phyloP scores from a whole-genome alignment of 2,113 vertebrate genomes.

The Stigmatopora argus region DNA sequence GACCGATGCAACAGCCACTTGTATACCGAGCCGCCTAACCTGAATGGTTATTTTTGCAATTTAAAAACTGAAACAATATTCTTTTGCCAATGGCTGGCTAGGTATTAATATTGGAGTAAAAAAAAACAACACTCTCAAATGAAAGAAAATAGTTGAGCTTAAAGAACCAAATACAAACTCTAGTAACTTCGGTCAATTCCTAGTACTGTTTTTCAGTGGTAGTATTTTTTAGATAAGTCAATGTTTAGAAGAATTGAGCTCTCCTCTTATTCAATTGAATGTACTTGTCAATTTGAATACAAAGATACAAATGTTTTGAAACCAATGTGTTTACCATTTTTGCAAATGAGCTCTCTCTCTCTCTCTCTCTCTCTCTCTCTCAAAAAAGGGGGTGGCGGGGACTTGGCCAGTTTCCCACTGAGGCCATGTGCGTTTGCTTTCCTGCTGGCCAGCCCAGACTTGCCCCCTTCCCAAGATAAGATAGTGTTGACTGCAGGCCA shows the following conservation, averaged over 20 bases:
- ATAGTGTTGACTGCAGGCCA: constrained; percentile 59
- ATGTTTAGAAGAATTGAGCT: background rate
- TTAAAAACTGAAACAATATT: too few relatives aligned
- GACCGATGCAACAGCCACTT: too few relatives aligned
- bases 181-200: background rate
- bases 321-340: constrained; percentile 28
- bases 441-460: constrained; percentile 49
- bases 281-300: background rate
- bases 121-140: too few relatives aligned
- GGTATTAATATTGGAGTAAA: too few relatives aligned
- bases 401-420: constrained; percentile 7
- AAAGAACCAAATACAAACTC: background rate
- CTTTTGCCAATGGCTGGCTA: too few relatives aligned
- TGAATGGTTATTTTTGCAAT: too few relatives aligned
- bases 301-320: constrained; percentile 4
- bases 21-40: too few relatives aligned
- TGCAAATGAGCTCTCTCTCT: constrained; percentile 21
- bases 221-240: background rate
- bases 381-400: constrained; percentile 3
- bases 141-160: too few relatives aligned
- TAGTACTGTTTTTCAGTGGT: too few relatives aligned
- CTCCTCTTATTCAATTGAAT: background rate
- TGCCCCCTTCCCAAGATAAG: constrained; percentile 59
- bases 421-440: constrained; percentile 27
- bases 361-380: background rate